These are phyloP conservation scores for Sitophilus oryzae DNA, from an alignment of 1,140 invertebrate species.

Conservation along the genomic window DNA sequence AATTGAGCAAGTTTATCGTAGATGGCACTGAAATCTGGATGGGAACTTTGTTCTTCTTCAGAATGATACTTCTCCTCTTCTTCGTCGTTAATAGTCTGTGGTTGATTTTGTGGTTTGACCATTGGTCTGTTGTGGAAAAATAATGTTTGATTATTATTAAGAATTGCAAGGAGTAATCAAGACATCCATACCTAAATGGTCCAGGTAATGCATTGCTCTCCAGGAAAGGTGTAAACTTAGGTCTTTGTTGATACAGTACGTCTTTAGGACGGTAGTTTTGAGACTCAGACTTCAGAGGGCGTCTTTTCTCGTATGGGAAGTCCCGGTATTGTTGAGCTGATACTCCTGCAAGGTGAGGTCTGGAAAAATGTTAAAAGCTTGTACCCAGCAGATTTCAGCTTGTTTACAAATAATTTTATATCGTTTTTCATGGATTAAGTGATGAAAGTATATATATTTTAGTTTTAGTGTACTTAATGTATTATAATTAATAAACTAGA, in stretches of 20 bases:
- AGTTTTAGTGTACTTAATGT: too few relatives aligned
- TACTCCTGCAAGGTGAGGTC: slow-evolving; percentile 19
- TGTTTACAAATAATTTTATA: too few relatives aligned
- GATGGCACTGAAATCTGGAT: slow-evolving; percentile 37
- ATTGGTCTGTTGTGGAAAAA: too few relatives aligned
- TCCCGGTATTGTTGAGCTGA: slow-evolving; percentile 20
- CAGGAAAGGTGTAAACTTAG: slow-evolving; percentile 37
- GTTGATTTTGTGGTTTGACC: slow-evolving; percentile 3
- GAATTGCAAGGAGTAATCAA: too few relatives aligned
- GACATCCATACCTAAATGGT: slow-evolving; percentile 34
- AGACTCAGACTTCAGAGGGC: background rate
- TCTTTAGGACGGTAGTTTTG: slow-evolving; percentile 1
- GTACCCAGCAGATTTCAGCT: background rate
- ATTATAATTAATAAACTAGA: too few relatives aligned
- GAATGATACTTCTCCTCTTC: slow-evolving; percentile 11
- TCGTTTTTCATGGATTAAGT: too few relatives aligned
- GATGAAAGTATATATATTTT: too few relatives aligned
- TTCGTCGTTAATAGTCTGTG: too few relatives aligned
- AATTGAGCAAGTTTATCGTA: slow-evolving; percentile 41
- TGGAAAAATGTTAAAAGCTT: slow-evolving; percentile 3
- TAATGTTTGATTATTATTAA: too few relatives aligned
- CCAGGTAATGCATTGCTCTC: slow-evolving; percentile 41
- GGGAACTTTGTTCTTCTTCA: slow-evolving; percentile 5
- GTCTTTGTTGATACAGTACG: slow-evolving; percentile 20
- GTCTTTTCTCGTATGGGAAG: slow-evolving; percentile 8